Percentiles rank a stretch among this genome's conserved stretches.
These are phyloP conservation scores for Nesoenas mayeri DNA, from an alignment of 2,113 vertebrate species.

Conservation along the genomic window DNA sequence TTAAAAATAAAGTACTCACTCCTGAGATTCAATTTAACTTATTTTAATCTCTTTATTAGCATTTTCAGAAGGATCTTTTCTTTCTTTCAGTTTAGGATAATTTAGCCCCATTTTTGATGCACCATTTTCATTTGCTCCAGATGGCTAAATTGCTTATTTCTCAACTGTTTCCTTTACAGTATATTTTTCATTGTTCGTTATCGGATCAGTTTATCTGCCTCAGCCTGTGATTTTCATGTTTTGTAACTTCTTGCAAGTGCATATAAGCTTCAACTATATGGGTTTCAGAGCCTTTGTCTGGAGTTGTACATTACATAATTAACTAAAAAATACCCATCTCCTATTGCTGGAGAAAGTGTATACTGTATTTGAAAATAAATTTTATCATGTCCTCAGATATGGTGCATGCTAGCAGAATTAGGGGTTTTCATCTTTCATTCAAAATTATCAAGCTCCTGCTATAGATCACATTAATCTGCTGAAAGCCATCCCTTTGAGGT, in stretches of 20 bases:
- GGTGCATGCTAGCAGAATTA: neutral
- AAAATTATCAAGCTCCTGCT: neutral
- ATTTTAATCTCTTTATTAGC: neutral
- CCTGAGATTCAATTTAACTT: neutral
- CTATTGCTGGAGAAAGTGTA: neutral
- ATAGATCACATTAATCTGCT: neutral
- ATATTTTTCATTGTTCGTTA: neutral
- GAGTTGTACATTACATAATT: neutral
- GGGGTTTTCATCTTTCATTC: neutral
- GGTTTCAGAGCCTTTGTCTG: neutral
- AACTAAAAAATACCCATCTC: neutral
- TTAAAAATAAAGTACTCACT: neutral
- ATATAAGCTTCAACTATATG: neutral
- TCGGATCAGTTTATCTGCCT: neutral
- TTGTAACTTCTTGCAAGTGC: neutral
- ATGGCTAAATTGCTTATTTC: neutral
- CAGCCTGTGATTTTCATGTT: neutral
- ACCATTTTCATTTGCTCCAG: neutral
- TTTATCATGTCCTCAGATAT: neutral
- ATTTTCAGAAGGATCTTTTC: neutral
- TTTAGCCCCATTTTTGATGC: neutral
- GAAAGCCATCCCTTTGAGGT: neutral
- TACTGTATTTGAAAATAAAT: neutral
- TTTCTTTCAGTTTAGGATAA: neutral
- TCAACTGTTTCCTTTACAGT: neutral